Evolutionary conservation across 2,797 vertebrate species (phyloP).

Genomic region (Scolopax rusticola): DNA sequence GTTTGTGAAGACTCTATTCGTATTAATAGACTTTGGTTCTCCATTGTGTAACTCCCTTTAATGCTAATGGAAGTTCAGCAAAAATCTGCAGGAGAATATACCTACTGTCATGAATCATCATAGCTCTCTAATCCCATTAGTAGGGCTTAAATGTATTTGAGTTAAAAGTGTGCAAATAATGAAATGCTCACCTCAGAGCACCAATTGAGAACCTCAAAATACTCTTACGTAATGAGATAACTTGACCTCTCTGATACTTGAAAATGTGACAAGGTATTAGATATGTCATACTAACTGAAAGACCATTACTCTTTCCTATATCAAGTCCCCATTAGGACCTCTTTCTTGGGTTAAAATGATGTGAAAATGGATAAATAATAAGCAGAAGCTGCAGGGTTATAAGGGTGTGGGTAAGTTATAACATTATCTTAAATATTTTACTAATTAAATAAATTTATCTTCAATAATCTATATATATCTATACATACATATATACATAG

Average conservation of each 20-base stretch:
- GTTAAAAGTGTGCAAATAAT: background rate
- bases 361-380: background rate
- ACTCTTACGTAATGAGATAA: background rate
- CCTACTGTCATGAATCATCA: conserved; percentile 6
- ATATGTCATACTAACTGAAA: background rate
- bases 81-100: background rate
- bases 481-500: background rate
- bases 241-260: background rate
- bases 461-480: background rate
- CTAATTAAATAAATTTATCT: background rate
- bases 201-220: background rate
- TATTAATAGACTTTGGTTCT: conserved; percentile 31
- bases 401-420: background rate
- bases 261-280: background rate
- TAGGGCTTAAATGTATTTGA: background rate
- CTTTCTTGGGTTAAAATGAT: background rate
- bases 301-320: background rate
- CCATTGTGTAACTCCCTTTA: conserved; percentile 25
- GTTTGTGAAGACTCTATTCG: background rate
- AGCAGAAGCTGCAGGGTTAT: background rate
- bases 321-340: background rate
- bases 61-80: conserved; percentile 21
- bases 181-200: background rate
- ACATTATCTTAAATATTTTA: background rate
- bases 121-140: conserved; percentile 8